Evolutionary conservation across 2,797 vertebrate genomes (phyloP).

Genomic region (Hippocampus kuda): DNA sequence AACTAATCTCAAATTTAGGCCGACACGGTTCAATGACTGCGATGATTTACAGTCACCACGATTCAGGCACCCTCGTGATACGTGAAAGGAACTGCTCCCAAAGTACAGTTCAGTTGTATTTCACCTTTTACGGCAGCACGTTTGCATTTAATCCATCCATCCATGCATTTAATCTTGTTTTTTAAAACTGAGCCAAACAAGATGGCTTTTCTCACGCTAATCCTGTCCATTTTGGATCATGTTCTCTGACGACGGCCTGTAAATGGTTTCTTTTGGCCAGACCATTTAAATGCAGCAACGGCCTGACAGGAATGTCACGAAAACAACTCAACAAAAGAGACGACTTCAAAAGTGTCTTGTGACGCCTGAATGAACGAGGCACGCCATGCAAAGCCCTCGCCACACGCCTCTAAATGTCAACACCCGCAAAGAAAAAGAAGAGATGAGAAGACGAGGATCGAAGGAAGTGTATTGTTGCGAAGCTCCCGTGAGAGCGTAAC

Average conservation of each 20-base stretch:
- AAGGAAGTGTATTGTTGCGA: conserved; percentile 39
- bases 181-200: conserved; percentile 20
- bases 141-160: background rate
- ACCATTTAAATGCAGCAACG: conserved; percentile 42
- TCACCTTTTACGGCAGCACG: background rate
- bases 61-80: background rate
- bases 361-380: conserved; percentile 29
- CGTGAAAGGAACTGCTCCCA: background rate
- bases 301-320: conserved; percentile 55
- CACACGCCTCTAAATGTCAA: conserved; percentile 14
- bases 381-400: conserved; percentile 16
- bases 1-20: conserved; percentile 5
- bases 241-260: conserved; percentile 34
- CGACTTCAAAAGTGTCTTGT: conserved; percentile 40
- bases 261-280: conserved; percentile 49
- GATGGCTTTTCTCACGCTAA: conserved; percentile 21
- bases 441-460: conserved; percentile 16
- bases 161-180: background rate
- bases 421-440: conserved; percentile 2
- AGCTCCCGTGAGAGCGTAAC: conserved; percentile 44
- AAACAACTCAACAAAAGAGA: conserved; percentile 49
- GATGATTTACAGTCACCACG: conserved; percentile 16
- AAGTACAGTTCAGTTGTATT: background rate
- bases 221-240: conserved; percentile 32
- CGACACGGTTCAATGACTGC: conserved; percentile 20